Conservation (phyloP, 2,888 invertebrate genomes). For the Cheiracanthium punctorium region DNA sequence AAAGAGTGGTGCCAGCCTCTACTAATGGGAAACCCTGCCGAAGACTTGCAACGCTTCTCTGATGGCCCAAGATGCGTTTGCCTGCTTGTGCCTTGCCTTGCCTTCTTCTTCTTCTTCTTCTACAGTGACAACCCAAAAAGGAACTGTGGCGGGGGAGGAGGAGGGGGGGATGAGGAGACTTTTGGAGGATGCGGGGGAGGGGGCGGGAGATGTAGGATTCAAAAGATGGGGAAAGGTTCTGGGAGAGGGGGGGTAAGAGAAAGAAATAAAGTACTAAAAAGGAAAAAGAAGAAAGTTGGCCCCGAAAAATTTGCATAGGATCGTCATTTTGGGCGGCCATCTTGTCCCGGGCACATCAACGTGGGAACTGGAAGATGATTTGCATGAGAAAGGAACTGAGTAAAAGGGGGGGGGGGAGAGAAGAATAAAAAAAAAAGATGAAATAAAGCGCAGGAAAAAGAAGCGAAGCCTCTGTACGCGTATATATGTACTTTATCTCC, state of each 20-base stretch:
- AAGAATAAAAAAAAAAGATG: constrained; percentile 38
- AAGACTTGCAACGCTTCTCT: constrained; percentile 32
- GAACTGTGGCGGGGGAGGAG: constrained; percentile 17
- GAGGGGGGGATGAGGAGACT: too few species aligned
- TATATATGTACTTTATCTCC: constrained; percentile 66
- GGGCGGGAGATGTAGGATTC: constrained; percentile 33
- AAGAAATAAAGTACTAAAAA: constrained; percentile 66
- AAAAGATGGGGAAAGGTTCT: constrained; percentile 51
- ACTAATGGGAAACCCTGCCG: constrained; percentile 45
- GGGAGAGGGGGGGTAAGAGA: too few species aligned
- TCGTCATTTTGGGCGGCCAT: constrained; percentile 67
- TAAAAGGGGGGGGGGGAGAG: constrained; percentile 27
- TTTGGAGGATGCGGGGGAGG: neutral
- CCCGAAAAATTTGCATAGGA: constrained; percentile 67
- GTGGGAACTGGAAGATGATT: constrained; percentile 59
- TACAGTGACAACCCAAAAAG: constrained; percentile 62
- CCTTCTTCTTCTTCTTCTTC: too few species aligned
- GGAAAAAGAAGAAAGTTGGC: constrained; percentile 41
- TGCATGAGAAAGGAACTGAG: constrained; percentile 62
- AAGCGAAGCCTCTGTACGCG: constrained; percentile 48
- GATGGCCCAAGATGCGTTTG: constrained; percentile 50
- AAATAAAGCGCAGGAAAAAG: constrained; percentile 53
- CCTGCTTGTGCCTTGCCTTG: too few species aligned
- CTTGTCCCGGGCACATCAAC: constrained; percentile 56
- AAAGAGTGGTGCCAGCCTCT: constrained; percentile 61